Evolutionary conservation across 1,140 invertebrate genomes (phyloP).

Genomic region (Bombus confusus): DNA sequence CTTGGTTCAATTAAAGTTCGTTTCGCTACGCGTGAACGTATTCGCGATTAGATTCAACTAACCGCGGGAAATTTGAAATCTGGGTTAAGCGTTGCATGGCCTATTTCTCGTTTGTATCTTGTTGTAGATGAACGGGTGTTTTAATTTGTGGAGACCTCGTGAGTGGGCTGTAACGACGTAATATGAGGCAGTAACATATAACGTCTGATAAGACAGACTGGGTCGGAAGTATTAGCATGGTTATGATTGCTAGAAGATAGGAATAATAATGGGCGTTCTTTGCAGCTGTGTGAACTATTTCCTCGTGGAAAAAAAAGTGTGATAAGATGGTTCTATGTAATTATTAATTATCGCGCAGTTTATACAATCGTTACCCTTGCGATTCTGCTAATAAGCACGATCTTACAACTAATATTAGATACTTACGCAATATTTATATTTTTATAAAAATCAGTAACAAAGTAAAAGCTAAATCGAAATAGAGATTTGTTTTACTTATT

Average conservation of each 20-base stretch:
- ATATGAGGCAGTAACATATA: neutral
- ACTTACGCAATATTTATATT: too few species aligned
- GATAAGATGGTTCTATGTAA: neutral
- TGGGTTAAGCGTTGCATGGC: neutral
- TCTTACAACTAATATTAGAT: too few species aligned
- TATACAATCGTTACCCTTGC: neutral
- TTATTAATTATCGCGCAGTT: neutral
- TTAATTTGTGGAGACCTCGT: neutral
- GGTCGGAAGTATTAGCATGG: neutral
- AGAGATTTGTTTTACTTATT: too few species aligned
- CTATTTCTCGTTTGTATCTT: neutral
- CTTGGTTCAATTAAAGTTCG: neutral
- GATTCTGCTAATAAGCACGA: too few species aligned
- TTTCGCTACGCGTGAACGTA: neutral
- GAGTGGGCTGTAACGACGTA: constrained; percentile 8
- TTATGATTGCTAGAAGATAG: neutral
- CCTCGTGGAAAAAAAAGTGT: neutral
- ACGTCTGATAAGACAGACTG: constrained; percentile 3
- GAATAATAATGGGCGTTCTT: neutral
- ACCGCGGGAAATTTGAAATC: neutral
- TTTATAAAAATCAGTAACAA: too few species aligned
- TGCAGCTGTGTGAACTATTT: neutral
- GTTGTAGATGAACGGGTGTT: too few species aligned
- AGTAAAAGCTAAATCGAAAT: too few species aligned
- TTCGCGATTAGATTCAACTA: neutral